Percentiles rank a stretch among this genome's conserved stretches.
phyloP scores from a whole-genome alignment of 2,888 invertebrate species.

The Hydriomena furcata region DNA sequence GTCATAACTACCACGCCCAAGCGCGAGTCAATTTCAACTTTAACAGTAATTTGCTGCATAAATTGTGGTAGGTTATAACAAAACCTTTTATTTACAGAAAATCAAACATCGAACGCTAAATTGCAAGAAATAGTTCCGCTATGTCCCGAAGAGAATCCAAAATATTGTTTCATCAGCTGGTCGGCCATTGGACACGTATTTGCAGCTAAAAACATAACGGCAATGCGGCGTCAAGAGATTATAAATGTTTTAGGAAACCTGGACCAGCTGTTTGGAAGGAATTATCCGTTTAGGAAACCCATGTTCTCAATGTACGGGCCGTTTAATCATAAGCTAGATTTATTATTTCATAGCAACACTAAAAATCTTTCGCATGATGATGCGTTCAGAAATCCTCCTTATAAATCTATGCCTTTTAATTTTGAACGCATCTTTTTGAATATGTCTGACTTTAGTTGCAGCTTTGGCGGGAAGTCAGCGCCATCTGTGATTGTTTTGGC shows the following conservation, averaged over 20 bases:
- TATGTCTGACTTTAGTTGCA: constrained; percentile 47
- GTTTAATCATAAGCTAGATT: constrained; percentile 85
- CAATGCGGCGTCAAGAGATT: constrained; percentile 86
- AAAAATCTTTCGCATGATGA: constrained; percentile 54
- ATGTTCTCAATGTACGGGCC: constrained; percentile 88
- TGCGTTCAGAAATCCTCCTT: constrained; percentile 61
- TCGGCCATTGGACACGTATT: constrained; percentile 87
- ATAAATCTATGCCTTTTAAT: constrained; percentile 63
- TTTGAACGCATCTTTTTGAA: constrained; percentile 60
- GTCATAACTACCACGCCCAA: too few species aligned
- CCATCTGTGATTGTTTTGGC: constrained; percentile 48
- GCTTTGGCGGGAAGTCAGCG: constrained; percentile 46
- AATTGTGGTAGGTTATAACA: too few species aligned
- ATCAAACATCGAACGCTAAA: constrained; percentile 50
- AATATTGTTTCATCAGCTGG: constrained; percentile 87
- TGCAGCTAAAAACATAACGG: constrained; percentile 80
- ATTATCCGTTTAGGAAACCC: constrained; percentile 77
- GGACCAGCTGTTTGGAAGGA: constrained; percentile 88
- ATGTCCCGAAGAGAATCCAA: constrained; percentile 81
- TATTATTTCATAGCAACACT: constrained; percentile 87
- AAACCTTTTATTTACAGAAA: constrained; percentile 8
- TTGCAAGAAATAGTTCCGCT: constrained; percentile 76
- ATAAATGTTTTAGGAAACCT: constrained; percentile 87
- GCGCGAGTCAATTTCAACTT: too few species aligned
- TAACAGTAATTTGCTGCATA: too few species aligned